Percentiles rank a stretch among this genome's conserved stretches.
Conservation (phyloP, 2,888 invertebrate genomes). For the Argyresthia goedartella region DNA sequence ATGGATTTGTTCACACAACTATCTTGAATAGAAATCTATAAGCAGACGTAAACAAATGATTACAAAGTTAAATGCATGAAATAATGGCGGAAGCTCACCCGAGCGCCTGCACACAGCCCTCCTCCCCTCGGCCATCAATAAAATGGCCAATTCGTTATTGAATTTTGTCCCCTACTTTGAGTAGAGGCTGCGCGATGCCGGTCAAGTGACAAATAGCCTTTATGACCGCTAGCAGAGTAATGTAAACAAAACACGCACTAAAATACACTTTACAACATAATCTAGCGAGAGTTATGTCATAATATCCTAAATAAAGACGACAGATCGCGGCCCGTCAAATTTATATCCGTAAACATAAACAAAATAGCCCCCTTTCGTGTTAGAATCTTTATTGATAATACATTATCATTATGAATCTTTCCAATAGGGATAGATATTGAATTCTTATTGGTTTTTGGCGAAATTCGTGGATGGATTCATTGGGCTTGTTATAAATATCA, state of each 20-base stretch:
- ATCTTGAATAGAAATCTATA: slow-evolving; percentile 12
- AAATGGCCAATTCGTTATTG: slow-evolving; percentile 72
- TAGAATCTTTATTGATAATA: background rate
- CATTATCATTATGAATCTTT: too few species aligned
- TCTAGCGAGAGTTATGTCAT: slow-evolving; percentile 65
- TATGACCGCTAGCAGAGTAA: slow-evolving; percentile 43
- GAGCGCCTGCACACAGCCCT: slow-evolving; percentile 64
- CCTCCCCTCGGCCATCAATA: slow-evolving; percentile 66
- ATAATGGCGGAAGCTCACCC: slow-evolving; percentile 63
- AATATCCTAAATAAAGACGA: slow-evolving; percentile 26
- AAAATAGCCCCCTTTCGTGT: background rate
- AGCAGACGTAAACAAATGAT: slow-evolving; percentile 40
- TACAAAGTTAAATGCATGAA: slow-evolving; percentile 17
- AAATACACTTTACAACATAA: slow-evolving; percentile 31
- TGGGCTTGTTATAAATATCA: background rate
- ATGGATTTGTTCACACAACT: slow-evolving; percentile 2
- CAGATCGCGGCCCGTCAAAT: slow-evolving; percentile 9
- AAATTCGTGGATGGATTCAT: background rate
- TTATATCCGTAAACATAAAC: slow-evolving; percentile 30
- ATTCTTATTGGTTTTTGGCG: too few species aligned
- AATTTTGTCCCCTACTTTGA: slow-evolving; percentile 63
- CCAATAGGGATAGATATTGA: too few species aligned
- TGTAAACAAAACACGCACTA: slow-evolving; percentile 52
- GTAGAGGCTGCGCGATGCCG: slow-evolving; percentile 62
- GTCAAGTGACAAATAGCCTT: slow-evolving; percentile 55